phyloP scores from a whole-genome alignment of 1,140 invertebrate species.

The Globodera ellingtonae region DNA sequence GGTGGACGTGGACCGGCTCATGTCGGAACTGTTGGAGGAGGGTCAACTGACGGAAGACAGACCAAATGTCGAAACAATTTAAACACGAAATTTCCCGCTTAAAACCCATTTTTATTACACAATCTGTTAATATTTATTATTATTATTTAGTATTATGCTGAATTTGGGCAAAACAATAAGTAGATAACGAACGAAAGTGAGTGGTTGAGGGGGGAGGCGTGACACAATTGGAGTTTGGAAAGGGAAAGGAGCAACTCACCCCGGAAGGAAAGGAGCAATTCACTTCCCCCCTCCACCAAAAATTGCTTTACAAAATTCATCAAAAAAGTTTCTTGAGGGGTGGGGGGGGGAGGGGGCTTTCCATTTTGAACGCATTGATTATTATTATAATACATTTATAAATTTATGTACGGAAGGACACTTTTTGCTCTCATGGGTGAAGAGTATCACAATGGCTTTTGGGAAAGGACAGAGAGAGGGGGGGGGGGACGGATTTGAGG shows the following conservation, averaged over 20 bases:
- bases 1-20: constrained; percentile 7
- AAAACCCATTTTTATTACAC: not conserved
- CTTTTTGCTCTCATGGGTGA: constrained; percentile 9
- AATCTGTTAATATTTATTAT: not conserved
- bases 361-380: not conserved
- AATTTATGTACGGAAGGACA: constrained; percentile 23
- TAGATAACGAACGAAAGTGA: not conserved
- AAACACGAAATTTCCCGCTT: not conserved
- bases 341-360: no score
- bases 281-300: no score
- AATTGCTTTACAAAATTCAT: no score
- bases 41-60: no score
- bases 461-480: not conserved
- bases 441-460: constrained; percentile 10
- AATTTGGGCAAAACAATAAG: not conserved
- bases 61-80: not conserved
- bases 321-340: no score
- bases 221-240: not conserved
- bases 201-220: not conserved
- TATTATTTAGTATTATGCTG: not conserved
- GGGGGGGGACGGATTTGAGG: not conserved
- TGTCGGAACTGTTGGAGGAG: not conserved
- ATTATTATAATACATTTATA: not conserved
- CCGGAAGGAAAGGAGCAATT: no score
- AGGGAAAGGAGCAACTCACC: no score